phyloP scores from a whole-genome alignment of 2,113 vertebrate species.

The Tyto alba region DNA sequence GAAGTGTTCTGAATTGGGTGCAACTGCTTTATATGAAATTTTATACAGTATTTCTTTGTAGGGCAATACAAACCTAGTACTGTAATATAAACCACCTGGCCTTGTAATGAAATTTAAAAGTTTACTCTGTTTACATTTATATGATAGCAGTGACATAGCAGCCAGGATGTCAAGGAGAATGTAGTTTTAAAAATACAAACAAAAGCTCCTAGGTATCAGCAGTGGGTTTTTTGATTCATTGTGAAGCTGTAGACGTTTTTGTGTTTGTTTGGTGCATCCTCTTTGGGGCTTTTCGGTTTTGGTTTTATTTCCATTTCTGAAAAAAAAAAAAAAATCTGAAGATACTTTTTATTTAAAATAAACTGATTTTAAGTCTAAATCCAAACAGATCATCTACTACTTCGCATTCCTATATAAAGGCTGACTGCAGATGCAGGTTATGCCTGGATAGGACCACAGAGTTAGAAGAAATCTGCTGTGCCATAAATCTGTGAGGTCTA shows the following conservation, averaged over 20 bases:
- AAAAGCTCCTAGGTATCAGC: not conserved
- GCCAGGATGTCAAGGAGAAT: not conserved
- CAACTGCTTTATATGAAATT: not conserved
- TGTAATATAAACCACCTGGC: not conserved
- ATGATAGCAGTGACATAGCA: not conserved
- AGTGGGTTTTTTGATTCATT: not conserved
- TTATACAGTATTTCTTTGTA: not conserved
- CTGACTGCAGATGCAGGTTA: not conserved
- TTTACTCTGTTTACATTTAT: not conserved
- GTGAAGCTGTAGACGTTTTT: not conserved
- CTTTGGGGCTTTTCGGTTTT: not conserved
- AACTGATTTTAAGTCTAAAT: not conserved
- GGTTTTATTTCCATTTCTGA: not conserved
- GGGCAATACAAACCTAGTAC: not conserved
- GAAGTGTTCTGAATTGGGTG: not conserved
- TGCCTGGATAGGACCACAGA: not conserved
- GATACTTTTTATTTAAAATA: not conserved
- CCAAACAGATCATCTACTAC: not conserved
- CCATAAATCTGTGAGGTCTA: not conserved
- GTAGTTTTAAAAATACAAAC: not conserved
- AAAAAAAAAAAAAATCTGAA: not conserved
- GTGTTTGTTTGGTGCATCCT: not conserved
- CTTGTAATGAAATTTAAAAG: not conserved
- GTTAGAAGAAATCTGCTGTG: not conserved
- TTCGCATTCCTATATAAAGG: not conserved